These are phyloP conservation scores for Sander vitreus DNA, from an alignment of 2,113 vertebrate genomes.

Conservation along the genomic window DNA sequence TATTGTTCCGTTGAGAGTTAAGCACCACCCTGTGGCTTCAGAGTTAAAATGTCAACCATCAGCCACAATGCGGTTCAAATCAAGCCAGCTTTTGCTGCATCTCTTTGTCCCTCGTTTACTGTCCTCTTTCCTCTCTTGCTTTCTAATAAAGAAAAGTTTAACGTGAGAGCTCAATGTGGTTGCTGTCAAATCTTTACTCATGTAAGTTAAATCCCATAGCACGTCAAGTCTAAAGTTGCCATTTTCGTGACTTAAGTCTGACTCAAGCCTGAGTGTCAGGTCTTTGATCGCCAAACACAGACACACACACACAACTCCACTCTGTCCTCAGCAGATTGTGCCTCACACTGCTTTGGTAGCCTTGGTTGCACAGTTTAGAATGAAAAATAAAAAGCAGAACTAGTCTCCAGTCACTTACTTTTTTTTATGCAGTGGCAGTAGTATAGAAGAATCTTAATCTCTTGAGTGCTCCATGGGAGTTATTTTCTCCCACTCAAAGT, in stretches of 20 bases:
- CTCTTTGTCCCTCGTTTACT: neutral
- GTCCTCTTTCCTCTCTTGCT: neutral
- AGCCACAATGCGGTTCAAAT: neutral
- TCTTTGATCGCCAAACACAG: neutral
- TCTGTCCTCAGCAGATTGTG: neutral
- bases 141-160: neutral
- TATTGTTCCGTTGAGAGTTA: neutral
- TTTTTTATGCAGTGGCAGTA: conserved; percentile 33
- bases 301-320: neutral
- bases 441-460: conserved; percentile 65
- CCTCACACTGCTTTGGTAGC: conserved; percentile 22
- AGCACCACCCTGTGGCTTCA: neutral
- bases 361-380: neutral
- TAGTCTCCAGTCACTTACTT: conserved; percentile 44
- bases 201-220: neutral
- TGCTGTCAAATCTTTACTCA: neutral
- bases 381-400: conserved; percentile 12
- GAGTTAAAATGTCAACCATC: neutral
- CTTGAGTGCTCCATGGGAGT: conserved; percentile 51
- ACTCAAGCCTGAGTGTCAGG: neutral
- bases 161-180: neutral
- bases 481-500: conserved; percentile 60
- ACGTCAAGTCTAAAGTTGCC: neutral
- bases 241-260: neutral
- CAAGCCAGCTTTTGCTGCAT: neutral